These are phyloP conservation scores for Tamias sibiricus DNA, from an alignment of 2,113 vertebrate genomes.

Conservation along the genomic window DNA sequence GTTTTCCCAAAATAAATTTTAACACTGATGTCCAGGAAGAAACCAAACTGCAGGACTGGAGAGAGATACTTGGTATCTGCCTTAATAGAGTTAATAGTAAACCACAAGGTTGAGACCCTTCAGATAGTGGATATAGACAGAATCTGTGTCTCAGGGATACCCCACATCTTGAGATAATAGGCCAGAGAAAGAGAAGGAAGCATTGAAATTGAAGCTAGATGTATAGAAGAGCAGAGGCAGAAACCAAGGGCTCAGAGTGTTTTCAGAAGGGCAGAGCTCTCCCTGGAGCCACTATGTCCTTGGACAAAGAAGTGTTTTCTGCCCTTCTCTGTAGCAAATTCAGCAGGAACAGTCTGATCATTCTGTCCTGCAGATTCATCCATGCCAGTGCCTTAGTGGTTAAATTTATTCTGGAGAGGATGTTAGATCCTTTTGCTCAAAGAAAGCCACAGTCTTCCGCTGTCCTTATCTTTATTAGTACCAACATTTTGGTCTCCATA, in stretches of 20 bases:
- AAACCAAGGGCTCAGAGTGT: fast-evolving
- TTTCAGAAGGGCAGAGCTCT: neutral
- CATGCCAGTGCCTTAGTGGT: neutral
- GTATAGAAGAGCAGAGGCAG: fast-evolving
- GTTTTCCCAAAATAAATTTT: neutral
- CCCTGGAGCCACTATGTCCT: neutral
- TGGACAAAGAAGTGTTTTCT: neutral
- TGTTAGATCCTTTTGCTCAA: neutral
- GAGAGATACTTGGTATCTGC: neutral
- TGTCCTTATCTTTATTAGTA: neutral
- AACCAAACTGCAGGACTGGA: neutral
- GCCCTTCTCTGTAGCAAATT: neutral
- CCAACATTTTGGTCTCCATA: neutral
- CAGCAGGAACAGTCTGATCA: neutral
- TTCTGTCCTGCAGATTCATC: neutral
- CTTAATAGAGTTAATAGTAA: neutral
- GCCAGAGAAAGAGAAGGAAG: neutral
- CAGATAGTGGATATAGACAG: neutral
- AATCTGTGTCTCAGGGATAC: neutral
- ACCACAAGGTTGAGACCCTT: neutral
- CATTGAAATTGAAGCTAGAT: neutral
- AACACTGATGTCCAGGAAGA: neutral
- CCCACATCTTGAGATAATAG: neutral
- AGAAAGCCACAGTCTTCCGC: neutral
- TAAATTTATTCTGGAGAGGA: neutral